Evolutionary conservation across 1,140 invertebrate species (phyloP).

Genomic region (Manduca sexta): DNA sequence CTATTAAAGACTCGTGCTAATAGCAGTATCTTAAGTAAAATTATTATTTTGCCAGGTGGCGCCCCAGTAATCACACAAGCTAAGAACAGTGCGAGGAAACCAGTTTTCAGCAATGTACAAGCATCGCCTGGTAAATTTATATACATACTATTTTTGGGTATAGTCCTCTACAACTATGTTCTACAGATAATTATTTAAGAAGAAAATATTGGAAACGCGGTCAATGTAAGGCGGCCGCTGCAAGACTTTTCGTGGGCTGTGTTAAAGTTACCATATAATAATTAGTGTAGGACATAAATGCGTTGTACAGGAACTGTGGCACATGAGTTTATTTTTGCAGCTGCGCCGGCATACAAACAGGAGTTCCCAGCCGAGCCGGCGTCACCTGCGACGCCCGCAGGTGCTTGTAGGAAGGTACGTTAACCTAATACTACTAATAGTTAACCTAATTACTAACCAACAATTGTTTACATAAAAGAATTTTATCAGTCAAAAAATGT

Average conservation of each 20-base stretch:
- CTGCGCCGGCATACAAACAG: constrained; percentile 41
- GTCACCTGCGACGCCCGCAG: constrained; percentile 17
- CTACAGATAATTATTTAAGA: background rate
- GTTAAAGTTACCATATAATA: too few species aligned
- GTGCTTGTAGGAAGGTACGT: constrained; percentile 44
- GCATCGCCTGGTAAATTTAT: constrained; percentile 48
- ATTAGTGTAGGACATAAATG: too few species aligned
- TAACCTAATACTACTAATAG: background rate
- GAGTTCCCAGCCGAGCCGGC: constrained; percentile 32
- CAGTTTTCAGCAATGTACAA: constrained; percentile 49
- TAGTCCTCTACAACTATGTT: background rate
- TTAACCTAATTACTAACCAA: too few species aligned
- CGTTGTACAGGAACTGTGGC: too few species aligned
- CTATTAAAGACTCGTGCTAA: too few species aligned
- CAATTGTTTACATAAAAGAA: too few species aligned
- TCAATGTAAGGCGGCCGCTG: too few species aligned
- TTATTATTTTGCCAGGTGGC: constrained; percentile 31
- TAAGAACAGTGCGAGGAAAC: constrained; percentile 37
- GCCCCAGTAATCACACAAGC: constrained; percentile 45
- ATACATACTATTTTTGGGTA: background rate
- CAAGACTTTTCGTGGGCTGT: too few species aligned
- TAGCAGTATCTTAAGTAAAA: background rate
- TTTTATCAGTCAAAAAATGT: too few species aligned
- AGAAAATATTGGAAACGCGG: too few species aligned
- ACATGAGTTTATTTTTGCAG: constrained; percentile 17